Evolutionary conservation across 2,113 vertebrate genomes (phyloP).

Genomic region (Tetrao urogallus): DNA sequence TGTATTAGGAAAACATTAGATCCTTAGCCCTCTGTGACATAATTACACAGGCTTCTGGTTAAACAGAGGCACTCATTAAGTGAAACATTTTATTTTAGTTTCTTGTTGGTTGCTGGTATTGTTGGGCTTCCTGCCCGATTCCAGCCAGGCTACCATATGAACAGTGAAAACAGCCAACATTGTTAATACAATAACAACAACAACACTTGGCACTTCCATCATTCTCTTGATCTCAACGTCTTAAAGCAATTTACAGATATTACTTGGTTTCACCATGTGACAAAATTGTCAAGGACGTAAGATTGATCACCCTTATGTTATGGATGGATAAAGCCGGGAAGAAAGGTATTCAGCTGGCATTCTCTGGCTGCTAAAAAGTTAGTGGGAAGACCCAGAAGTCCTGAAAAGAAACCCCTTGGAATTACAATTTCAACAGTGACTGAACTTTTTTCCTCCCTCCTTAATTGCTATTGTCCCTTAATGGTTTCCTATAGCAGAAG

Average conservation of each 20-base stretch:
- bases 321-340: slow-evolving; percentile 21
- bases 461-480: background rate
- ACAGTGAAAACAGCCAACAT: slow-evolving; percentile 67
- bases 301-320: slow-evolving; percentile 6
- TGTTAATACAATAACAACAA: slow-evolving; percentile 62
- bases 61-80: slow-evolving; percentile 70
- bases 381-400: slow-evolving; percentile 5
- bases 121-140: slow-evolving; percentile 68
- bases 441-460: background rate
- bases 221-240: slow-evolving; percentile 50
- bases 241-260: slow-evolving; percentile 51
- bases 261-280: background rate
- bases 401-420: slow-evolving; percentile 25
- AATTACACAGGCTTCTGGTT: slow-evolving; percentile 71
- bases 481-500: background rate
- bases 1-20: slow-evolving; percentile 65
- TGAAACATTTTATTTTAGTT: slow-evolving; percentile 71
- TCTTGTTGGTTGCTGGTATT: slow-evolving; percentile 61
- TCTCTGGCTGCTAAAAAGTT: background rate
- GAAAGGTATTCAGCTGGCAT: background rate
- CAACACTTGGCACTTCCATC: slow-evolving; percentile 64
- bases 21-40: slow-evolving; percentile 69
- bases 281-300: background rate
- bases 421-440: background rate
- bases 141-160: slow-evolving; percentile 74